phyloP scores from a whole-genome alignment of 2,888 invertebrate species.

The Cantharis rufa region DNA sequence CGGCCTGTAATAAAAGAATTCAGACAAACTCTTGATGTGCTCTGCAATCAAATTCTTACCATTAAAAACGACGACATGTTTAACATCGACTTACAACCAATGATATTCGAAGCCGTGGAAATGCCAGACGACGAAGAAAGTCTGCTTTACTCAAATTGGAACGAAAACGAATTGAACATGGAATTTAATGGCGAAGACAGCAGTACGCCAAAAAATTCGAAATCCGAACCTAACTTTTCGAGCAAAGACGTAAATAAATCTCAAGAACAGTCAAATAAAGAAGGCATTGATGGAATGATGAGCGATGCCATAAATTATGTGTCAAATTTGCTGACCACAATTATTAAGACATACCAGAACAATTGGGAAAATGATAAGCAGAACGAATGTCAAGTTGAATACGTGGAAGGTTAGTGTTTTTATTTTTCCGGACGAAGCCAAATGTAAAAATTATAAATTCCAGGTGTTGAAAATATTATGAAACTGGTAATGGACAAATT shows the following conservation, averaged over 20 bases:
- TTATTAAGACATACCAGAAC: constrained; percentile 45
- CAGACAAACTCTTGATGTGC: neutral
- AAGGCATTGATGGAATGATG: neutral
- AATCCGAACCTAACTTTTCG: neutral
- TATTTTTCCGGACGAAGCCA: neutral
- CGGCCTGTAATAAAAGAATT: constrained; percentile 2
- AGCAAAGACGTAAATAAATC: neutral
- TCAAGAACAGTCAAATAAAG: neutral
- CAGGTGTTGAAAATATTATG: neutral
- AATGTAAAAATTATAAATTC: neutral
- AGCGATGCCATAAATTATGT: constrained; percentile 33
- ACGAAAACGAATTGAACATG: neutral
- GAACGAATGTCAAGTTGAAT: constrained; percentile 25
- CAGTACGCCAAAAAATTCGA: neutral
- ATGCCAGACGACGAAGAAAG: neutral
- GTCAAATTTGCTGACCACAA: constrained; percentile 43
- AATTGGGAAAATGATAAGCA: constrained; percentile 49
- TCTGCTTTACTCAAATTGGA: neutral
- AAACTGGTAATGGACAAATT: constrained; percentile 32
- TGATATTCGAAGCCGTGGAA: neutral
- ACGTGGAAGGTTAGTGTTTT: neutral
- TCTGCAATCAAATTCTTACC: neutral
- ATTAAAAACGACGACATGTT: constrained; percentile 4
- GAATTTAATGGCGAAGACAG: neutral
- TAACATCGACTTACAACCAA: neutral